These are phyloP conservation scores for Aegypius monachus DNA, from an alignment of 2,113 vertebrate species.

Conservation along the genomic window DNA sequence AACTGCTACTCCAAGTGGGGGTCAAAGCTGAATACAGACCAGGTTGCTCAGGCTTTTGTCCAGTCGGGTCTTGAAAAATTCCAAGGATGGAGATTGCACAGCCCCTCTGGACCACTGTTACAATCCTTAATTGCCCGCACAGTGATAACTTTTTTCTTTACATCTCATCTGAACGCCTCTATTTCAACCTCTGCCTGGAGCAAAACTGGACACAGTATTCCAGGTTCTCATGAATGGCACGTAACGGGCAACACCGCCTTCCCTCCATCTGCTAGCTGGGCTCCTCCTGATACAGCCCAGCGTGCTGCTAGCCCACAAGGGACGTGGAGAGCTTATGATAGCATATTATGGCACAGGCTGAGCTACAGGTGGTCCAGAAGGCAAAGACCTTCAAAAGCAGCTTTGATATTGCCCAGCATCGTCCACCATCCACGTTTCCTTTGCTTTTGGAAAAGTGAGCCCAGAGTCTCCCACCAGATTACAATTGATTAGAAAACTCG, in stretches of 20 bases:
- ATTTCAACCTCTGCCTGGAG: neutral
- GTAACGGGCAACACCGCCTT: fast-evolving
- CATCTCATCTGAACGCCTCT: neutral
- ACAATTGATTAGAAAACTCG: neutral
- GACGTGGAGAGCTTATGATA: fast-evolving
- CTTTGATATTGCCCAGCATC: neutral
- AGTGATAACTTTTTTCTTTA: neutral
- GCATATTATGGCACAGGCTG: neutral
- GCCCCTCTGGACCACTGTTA: neutral
- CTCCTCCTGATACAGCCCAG: neutral
- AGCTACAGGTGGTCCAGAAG: neutral
- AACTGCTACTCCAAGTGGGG: neutral
- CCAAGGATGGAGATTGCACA: neutral
- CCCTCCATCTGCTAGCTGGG: neutral
- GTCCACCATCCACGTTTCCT: neutral
- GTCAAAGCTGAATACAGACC: neutral
- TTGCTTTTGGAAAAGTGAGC: neutral
- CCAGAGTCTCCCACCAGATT: neutral
- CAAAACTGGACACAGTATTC: neutral
- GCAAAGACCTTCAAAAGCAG: neutral
- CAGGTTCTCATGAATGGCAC: neutral
- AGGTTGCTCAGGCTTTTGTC: neutral
- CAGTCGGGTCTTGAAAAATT: neutral
- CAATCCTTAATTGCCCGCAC: neutral
- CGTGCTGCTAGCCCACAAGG: neutral